phyloP scores from a whole-genome alignment of 2,888 invertebrate genomes.

The Thereva unica region DNA sequence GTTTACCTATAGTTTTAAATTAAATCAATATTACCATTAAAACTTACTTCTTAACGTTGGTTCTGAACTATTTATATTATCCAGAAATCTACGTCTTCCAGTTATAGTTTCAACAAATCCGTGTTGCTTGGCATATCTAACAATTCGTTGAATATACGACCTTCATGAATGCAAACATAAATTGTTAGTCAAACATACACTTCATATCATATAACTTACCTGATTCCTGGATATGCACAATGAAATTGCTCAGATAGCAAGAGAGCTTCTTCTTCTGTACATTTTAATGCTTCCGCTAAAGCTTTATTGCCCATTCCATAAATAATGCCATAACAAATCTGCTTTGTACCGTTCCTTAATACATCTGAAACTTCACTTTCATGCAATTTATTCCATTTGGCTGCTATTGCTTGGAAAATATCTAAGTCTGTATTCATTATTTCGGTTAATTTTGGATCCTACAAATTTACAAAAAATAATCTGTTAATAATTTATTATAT shows the following conservation, averaged over 20 bases:
- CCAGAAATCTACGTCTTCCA: conserved; percentile 77
- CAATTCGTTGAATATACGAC: conserved; percentile 52
- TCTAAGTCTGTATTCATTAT: conserved; percentile 73
- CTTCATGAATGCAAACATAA: conserved; percentile 43
- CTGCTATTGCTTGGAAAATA: conserved; percentile 83
- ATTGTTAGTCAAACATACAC: conserved; percentile 46
- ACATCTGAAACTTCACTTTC: conserved; percentile 74
- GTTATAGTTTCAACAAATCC: conserved; percentile 86
- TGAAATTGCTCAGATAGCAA: conserved; percentile 82
- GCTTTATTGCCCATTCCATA: conserved; percentile 93
- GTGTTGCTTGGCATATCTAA: conserved; percentile 67
- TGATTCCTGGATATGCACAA: conserved; percentile 72
- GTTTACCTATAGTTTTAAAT: neutral
- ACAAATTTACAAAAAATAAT: conserved; percentile 25
- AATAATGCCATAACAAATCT: conserved; percentile 94
- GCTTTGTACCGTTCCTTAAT: conserved; percentile 84
- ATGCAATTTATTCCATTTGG: conserved; percentile 76
- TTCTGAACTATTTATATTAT: conserved; percentile 70
- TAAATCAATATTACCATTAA: neutral
- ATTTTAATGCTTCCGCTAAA: conserved; percentile 76
- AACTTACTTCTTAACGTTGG: conserved; percentile 64
- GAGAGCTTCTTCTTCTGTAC: conserved; percentile 77
- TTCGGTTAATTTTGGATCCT: conserved; percentile 69
- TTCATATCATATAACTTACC: conserved; percentile 56
- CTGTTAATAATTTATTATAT: neutral